A percentile compares a stretch with the other conserved stretches of the same genome.
Evolutionary conservation across 2,888 invertebrate species (phyloP).

Genomic region (Nomada hirtipes): DNA sequence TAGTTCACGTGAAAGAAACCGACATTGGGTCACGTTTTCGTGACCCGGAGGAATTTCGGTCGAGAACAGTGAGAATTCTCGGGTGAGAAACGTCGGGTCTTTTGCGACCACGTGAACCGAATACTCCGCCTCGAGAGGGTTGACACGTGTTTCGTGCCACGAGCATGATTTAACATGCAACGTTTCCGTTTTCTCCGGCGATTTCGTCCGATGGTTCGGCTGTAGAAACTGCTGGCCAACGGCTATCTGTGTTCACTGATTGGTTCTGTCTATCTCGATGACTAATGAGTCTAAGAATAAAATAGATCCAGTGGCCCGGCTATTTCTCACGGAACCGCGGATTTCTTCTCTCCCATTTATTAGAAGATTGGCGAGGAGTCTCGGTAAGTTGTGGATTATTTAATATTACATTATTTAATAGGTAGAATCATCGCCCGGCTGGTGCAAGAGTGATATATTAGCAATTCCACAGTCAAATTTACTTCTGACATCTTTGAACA

Average conservation of each 20-base stretch:
- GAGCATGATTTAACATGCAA: conserved; percentile 21
- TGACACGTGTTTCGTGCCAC: conserved; percentile 25
- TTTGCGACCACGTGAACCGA: conserved; percentile 11
- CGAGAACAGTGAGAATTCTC: not conserved
- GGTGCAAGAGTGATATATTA: too few species aligned
- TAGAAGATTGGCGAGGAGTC: too few species aligned
- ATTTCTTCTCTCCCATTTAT: not conserved
- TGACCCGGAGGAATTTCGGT: conserved; percentile 32
- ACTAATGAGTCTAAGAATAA: conserved; percentile 8
- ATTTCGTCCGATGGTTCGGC: not conserved
- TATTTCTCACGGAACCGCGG: not conserved
- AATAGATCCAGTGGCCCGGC: not conserved
- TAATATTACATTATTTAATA: too few species aligned
- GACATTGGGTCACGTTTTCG: conserved; percentile 8
- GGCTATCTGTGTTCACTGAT: conserved; percentile 14
- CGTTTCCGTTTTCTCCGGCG: not conserved
- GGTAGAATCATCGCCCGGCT: too few species aligned
- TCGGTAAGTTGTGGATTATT: too few species aligned
- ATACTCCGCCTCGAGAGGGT: not conserved
- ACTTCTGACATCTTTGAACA: too few species aligned
- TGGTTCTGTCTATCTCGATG: conserved; percentile 13
- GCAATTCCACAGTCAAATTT: too few species aligned
- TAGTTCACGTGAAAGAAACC: not conserved
- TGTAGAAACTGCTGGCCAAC: not conserved
- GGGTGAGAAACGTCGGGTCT: conserved; percentile 1